Evolutionary conservation across 2,888 invertebrate genomes (phyloP), one percentile per base, ranked within the genome.

Genomic region (Yponomeuta sedellus): DNA sequence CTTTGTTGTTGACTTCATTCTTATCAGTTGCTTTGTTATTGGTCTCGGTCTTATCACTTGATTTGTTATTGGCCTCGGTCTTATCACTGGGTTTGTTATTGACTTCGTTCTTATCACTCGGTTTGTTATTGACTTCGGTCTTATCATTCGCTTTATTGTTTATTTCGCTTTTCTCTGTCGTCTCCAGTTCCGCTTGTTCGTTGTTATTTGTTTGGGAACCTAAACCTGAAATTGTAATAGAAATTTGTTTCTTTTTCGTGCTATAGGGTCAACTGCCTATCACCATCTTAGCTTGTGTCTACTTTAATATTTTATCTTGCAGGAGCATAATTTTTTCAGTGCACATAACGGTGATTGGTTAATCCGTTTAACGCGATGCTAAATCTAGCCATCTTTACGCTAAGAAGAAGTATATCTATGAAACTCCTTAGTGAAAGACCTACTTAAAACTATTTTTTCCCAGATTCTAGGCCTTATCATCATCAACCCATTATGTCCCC

Each of bases 171-270:
- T 61, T 61, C 11, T 20, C 22, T 34, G 25, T 61, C 28, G 16
- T 10, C 28, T 56, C 56, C 19, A n/a, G 6, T 16, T 22, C 25
- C 1, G 63, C 19, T 40, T 22, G 5, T 0, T 44, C n/a, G 10
- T 20, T 63, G 19, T 12, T 19, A 22, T 63, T 62, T 22, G 63
- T 10, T 44, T 62, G 62, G 19, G 39, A 39, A 34, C 19, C 62
- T n/a, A 19, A 62, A 62, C 1, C 44, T 52, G 44, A 16, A 52
- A 44, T 12, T 44, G 44, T 2, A 12, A 16, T 16, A 52, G 16
- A 4, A 12, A 52, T 16, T 12, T 58, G 20, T 56, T 19, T 56
- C 5, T 25, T 25, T 25, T 5, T n/a, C n/a, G n/a, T n/a, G n/a
- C n/a, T 2, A 11, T 52, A 8, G 52, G 56, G 2, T 19, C 19